phyloP scores from a whole-genome alignment of 2,888 invertebrate genomes.

The Esperia sulphurella region DNA sequence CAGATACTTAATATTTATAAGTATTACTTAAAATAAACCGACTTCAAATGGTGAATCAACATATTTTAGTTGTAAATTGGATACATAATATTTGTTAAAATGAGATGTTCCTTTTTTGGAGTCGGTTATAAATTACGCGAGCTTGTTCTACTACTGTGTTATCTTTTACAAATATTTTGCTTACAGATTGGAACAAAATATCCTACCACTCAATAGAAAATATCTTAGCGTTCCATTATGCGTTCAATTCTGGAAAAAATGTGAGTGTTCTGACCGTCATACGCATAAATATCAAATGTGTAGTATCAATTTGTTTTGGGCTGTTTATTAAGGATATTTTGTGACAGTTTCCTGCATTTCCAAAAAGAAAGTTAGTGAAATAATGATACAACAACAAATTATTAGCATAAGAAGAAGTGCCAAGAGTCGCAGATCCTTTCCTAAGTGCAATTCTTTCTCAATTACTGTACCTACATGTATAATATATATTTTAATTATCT shows the following conservation, averaged over 20 bases:
- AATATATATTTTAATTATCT: constrained; percentile 22
- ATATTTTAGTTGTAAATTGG: no score
- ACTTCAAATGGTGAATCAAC: no score
- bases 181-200: neutral
- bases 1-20: no score
- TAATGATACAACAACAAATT: constrained; percentile 6
- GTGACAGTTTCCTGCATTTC: neutral
- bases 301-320: no score
- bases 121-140: no score
- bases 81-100: no score
- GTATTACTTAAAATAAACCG: no score
- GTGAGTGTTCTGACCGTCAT: no score
- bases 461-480: constrained; percentile 42
- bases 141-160: neutral
- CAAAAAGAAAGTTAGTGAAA: neutral
- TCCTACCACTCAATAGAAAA: neutral
- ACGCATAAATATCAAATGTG: no score
- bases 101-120: no score
- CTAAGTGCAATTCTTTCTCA: constrained; percentile 71
- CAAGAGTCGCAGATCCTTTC: constrained; percentile 64
- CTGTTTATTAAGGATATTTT: neutral
- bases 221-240: no score
- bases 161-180: neutral
- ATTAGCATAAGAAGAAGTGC: constrained; percentile 73
- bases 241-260: no score